Evolutionary conservation across 2,797 vertebrate species (phyloP).

Genomic region (Phataginus tetradactyla): DNA sequence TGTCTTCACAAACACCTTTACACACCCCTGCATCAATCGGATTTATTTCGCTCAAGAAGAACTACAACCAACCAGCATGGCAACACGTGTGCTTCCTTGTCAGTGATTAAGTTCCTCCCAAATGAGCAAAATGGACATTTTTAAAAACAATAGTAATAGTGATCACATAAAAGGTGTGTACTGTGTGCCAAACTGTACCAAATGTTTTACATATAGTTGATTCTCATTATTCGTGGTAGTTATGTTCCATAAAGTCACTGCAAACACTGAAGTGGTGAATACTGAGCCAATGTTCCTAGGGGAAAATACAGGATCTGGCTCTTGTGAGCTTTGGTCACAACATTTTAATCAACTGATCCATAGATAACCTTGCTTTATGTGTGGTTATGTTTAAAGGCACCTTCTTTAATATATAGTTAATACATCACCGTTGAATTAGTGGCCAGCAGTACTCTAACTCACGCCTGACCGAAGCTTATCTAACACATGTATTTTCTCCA

Average conservation of each 20-base stretch:
- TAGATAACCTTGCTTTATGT: not conserved
- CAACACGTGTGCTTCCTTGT: not conserved
- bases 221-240: fast-evolving
- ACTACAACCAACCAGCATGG: not conserved
- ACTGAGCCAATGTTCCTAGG: not conserved
- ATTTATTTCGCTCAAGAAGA: not conserved
- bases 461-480: not conserved
- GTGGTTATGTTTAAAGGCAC: not conserved
- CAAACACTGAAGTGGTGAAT: not conserved
- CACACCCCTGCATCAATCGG: fast-evolving
- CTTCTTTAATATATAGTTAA: not conserved
- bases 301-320: not conserved
- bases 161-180: not conserved
- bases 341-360: not conserved
- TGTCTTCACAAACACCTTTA: not conserved
- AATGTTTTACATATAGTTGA: fast-evolving
- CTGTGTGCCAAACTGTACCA: not conserved
- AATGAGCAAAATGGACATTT: not conserved
- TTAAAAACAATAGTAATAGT: not conserved
- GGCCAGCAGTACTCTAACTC: not conserved
- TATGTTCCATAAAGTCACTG: not conserved
- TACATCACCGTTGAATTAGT: not conserved
- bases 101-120: not conserved
- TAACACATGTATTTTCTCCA: not conserved
- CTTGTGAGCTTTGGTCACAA: not conserved